phyloP scores from a whole-genome alignment of 2,797 vertebrate species.

The Acipenser oxyrinchus region DNA sequence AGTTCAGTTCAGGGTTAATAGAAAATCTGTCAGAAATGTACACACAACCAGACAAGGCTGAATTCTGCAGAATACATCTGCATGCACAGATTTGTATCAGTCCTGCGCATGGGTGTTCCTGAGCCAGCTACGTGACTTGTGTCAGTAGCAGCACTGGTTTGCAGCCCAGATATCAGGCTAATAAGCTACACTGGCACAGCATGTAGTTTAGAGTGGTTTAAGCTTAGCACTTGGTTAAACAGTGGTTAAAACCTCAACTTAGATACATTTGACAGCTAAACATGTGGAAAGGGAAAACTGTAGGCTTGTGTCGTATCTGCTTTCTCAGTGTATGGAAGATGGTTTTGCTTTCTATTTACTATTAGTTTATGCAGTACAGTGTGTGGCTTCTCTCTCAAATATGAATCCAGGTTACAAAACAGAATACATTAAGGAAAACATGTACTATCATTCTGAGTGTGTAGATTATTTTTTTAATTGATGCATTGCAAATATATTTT shows the following conservation, averaged over 20 bases:
- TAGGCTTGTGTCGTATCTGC: background rate
- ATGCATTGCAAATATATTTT: too few species aligned
- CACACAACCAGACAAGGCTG: background rate
- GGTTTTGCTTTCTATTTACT: too few species aligned
- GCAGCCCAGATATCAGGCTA: background rate
- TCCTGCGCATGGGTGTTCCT: background rate
- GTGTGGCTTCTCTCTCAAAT: too few species aligned
- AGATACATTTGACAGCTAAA: background rate
- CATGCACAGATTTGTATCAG: background rate
- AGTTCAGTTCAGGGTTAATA: background rate
- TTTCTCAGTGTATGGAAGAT: too few species aligned
- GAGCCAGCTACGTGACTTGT: background rate
- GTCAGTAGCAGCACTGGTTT: background rate
- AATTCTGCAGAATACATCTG: background rate
- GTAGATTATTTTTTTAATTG: too few species aligned
- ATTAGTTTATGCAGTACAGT: too few species aligned
- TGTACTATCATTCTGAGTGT: too few species aligned
- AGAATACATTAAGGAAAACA: too few species aligned
- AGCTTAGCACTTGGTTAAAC: background rate
- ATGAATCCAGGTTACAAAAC: too few species aligned
- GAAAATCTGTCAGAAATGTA: background rate
- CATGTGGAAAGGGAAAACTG: background rate
- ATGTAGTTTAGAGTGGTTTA: background rate
- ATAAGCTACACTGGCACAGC: background rate
- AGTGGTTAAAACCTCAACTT: background rate